Conservation (phyloP, 2,888 invertebrate species). For the Platerodrilus igneus region DNA sequence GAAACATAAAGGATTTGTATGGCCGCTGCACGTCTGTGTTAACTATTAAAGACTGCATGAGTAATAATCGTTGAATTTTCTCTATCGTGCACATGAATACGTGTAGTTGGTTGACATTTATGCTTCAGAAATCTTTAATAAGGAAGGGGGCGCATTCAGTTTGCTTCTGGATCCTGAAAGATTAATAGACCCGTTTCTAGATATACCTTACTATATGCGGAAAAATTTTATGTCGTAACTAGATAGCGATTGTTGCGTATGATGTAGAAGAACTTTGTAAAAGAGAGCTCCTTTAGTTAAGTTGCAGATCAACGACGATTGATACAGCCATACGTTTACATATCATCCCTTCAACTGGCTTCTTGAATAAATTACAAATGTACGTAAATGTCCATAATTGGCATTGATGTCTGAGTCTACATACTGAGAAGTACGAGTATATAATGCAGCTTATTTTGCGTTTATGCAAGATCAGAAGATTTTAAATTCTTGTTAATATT, state of each 20-base stretch:
- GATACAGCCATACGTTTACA: slow-evolving; percentile 26
- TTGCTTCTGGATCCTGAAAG: too few species aligned
- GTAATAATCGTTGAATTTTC: too few species aligned
- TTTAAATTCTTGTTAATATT: slow-evolving; percentile 33
- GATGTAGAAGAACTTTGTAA: slow-evolving; percentile 9
- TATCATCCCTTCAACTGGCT: slow-evolving; percentile 27
- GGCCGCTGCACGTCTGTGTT: too few species aligned
- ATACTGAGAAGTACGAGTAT: slow-evolving; percentile 27
- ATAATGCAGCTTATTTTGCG: slow-evolving; percentile 32
- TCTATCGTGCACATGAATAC: too few species aligned
- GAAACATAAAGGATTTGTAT: too few species aligned
- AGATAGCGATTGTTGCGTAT: neutral
- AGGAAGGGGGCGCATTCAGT: too few species aligned
- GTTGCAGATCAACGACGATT: slow-evolving; percentile 23
- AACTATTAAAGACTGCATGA: too few species aligned
- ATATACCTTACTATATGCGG: too few species aligned
- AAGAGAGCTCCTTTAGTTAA: slow-evolving; percentile 6
- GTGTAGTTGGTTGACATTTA: too few species aligned
- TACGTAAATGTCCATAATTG: slow-evolving; percentile 33
- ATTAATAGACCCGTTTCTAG: too few species aligned
- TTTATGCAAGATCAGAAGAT: slow-evolving; percentile 36
- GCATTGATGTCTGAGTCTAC: slow-evolving; percentile 28
- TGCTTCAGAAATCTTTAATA: too few species aligned
- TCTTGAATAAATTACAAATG: slow-evolving; percentile 32
- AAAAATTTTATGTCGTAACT: too few species aligned